Base-by-base conservation (phyloP, 1,140 invertebrate genomes). In the Carcinoscorpius rotundicauda region DNA sequence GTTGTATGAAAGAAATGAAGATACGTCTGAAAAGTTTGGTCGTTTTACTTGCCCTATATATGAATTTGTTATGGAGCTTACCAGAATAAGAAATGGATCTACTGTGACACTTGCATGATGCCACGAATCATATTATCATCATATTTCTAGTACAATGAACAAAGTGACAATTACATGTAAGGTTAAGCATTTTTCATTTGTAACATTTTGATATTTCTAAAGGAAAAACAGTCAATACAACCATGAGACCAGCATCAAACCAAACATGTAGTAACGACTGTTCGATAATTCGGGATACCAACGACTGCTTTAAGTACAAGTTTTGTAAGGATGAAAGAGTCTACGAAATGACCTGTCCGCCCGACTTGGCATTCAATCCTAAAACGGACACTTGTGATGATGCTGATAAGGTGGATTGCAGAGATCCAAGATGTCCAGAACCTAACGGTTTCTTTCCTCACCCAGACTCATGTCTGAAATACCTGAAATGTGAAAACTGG, bases 401-500 rank as follows among this genome's bases (percentile, higher is more conserved):
- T 5, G n/a, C 9, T n/a, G 29, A 63, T 4, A 66, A 66, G 48
- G 60, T 66, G n/a, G 48, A 64, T 6, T 66, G 64, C 51, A 29
- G 29, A 29, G 29, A 29, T 29, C 5, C 50, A 0, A 58, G 63
- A 5, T 68, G 66, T 51, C 8, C 9, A 0, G 4, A 55, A 53
- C 62, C 62, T 1, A 55, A 52, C 49, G 66, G 66, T 0, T 11
- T 64, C 4, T 64, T 65, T 9, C 55, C 66, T n/a, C 58, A 63
- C 52, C 63, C 63, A 4, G 52, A 49, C 4, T 4, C 62, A 50
- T 74, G 73, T 52, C 56, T 52, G 4, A 70, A 68, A 49, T 74
- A 71, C 53, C 64, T 69, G 51, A 67, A 73, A 48, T 75, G 73
- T 52, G 63, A 66, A 1, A 64, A 72, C 60, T 71, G 69, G 8